Evolutionary conservation across 1,140 invertebrate genomes (phyloP).

Genomic region (Drosophila kohkoa): DNA sequence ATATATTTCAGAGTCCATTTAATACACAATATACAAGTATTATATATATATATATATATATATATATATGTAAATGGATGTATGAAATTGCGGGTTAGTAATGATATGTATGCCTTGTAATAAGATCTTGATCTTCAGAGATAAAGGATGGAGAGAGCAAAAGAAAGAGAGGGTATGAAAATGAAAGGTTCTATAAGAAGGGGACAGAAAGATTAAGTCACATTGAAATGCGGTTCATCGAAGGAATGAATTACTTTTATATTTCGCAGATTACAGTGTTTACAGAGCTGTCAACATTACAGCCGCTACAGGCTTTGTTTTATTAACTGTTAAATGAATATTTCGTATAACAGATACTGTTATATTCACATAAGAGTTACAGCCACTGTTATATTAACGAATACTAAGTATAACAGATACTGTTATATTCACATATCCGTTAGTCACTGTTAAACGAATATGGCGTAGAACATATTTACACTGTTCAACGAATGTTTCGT

Average conservation of each 20-base stretch:
- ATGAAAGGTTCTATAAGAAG: background rate
- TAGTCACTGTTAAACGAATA: background rate
- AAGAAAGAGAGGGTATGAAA: background rate
- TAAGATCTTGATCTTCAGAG: background rate
- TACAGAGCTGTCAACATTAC: too few relatives aligned
- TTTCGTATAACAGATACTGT: background rate
- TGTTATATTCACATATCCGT: too few relatives aligned
- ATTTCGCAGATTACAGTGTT: too few relatives aligned
- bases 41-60: background rate
- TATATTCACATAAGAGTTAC: too few relatives aligned
- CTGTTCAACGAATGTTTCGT: too few relatives aligned
- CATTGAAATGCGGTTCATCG: too few relatives aligned
- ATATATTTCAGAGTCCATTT: constrained; percentile 26
- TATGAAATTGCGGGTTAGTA: background rate
- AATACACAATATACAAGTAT: constrained; percentile 13
- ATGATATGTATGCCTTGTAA: background rate
- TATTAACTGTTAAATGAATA: background rate
- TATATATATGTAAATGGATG: background rate
- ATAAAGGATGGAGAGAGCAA: background rate
- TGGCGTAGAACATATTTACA: background rate
- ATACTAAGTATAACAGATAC: too few relatives aligned
- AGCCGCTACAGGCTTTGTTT: background rate
- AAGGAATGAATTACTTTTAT: too few relatives aligned
- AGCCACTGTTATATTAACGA: background rate
- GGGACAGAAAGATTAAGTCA: too few relatives aligned